Conservation (phyloP, 2,797 vertebrate species). For the Trichosurus vulpecula region DNA sequence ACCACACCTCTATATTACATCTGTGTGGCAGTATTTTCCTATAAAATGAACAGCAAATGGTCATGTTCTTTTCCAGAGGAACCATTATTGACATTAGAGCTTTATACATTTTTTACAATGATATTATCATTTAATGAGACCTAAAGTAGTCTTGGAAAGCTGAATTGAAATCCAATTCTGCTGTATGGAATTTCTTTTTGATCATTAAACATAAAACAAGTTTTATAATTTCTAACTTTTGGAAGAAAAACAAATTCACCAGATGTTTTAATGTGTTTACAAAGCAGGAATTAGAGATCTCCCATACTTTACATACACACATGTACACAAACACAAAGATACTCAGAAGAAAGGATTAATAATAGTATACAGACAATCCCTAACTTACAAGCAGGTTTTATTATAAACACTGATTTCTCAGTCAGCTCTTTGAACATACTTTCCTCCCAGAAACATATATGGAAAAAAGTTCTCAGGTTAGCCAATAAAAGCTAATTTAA, state of each 20-base stretch:
- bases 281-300: constrained; percentile 25
- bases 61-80: constrained; percentile 32
- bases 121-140: constrained; percentile 27
- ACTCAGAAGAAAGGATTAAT: neutral
- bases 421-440: neutral
- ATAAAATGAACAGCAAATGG: constrained; percentile 21
- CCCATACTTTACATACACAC: neutral
- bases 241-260: neutral
- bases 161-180: constrained; percentile 40
- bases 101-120: constrained; percentile 8
- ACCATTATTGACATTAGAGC: neutral
- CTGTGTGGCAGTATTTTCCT: constrained; percentile 1
- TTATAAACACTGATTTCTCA: neutral
- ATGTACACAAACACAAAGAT: neutral
- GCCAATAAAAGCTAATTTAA: neutral
- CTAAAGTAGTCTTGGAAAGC: constrained; percentile 20
- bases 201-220: constrained; percentile 32
- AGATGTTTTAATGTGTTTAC: constrained; percentile 28
- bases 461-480: neutral
- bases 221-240: constrained; percentile 26
- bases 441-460: constrained; percentile 25
- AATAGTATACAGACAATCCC: constrained; percentile 1
- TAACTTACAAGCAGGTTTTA: constrained; percentile 16
- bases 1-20: neutral
- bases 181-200: constrained; percentile 23